Conservation (phyloP, 2,113 vertebrate genomes). For the Cricetomys ansorgei region DNA sequence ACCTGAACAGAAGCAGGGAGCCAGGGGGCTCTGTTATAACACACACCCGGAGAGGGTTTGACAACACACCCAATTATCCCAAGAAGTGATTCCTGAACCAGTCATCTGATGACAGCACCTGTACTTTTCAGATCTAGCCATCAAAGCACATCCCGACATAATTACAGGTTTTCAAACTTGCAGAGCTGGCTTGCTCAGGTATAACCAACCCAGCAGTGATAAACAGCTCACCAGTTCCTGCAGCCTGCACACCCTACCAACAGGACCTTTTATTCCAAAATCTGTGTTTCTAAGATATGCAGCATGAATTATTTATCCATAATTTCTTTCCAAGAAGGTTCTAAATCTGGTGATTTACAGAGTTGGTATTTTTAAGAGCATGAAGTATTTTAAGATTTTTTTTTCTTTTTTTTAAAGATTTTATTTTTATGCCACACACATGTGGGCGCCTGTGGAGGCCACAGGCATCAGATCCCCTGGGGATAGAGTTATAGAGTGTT, state of each 20-base stretch:
- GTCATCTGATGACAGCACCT: not conserved
- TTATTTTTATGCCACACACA: not conserved
- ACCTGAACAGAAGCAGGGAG: not conserved
- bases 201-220: not conserved
- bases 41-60: not conserved
- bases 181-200: not conserved
- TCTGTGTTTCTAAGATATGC: not conserved
- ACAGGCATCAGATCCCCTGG: not conserved
- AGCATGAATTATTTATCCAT: constrained; percentile 33
- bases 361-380: constrained; percentile 46
- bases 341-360: constrained; percentile 23
- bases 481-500: not conserved
- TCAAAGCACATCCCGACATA: not conserved
- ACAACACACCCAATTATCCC: constrained; percentile 13
- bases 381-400: not conserved
- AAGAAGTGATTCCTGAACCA: not conserved
- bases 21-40: not conserved
- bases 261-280: not conserved
- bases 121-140: constrained; percentile 35
- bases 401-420: not conserved
- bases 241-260: not conserved
- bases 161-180: not conserved
- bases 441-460: not conserved
- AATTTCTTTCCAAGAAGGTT: constrained; percentile 39
- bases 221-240: not conserved